Percentiles rank a stretch among this genome's conserved stretches.
Conservation (phyloP, 2,113 vertebrate genomes). For the Oncorhynchus kisutch region DNA sequence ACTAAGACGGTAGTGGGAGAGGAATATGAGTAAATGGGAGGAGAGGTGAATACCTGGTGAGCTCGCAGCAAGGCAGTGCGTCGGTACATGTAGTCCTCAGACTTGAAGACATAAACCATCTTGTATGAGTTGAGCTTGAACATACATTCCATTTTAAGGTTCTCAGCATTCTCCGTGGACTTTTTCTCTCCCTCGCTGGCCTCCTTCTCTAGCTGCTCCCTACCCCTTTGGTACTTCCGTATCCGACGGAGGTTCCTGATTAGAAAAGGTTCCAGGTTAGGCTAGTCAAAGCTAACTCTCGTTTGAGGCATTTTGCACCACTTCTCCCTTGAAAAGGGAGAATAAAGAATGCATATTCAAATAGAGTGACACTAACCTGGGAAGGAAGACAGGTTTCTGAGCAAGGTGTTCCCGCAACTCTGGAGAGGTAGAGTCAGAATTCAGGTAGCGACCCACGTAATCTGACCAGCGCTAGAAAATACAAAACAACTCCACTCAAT, state of each 20-base stretch:
- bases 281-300: not conserved
- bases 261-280: not conserved
- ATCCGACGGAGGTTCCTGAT: slow-evolving; percentile 92
- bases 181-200: slow-evolving; percentile 83
- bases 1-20: no score
- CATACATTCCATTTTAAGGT: slow-evolving; percentile 91
- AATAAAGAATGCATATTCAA: not conserved
- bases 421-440: slow-evolving; percentile 91
- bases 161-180: slow-evolving; percentile 76
- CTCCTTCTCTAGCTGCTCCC: slow-evolving; percentile 90
- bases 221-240: slow-evolving; percentile 90
- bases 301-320: no score
- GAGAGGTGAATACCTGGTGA: slow-evolving; percentile 81
- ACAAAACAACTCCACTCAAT: slow-evolving; percentile 23
- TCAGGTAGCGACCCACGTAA: slow-evolving; percentile 93
- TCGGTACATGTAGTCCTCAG: slow-evolving; percentile 98
- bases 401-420: slow-evolving; percentile 95
- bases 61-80: slow-evolving; percentile 91
- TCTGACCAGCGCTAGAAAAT: slow-evolving; percentile 90
- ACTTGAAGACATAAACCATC: slow-evolving; percentile 99
- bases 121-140: slow-evolving; percentile 99
- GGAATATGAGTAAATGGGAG: not conserved
- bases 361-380: slow-evolving; percentile 81
- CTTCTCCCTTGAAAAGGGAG: no score
- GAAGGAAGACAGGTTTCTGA: slow-evolving; percentile 96